A percentile compares a stretch with the other conserved stretches of the same genome.
Conservation (phyloP, 2,113 vertebrate genomes). For the Shinisaurus crocodilurus region DNA sequence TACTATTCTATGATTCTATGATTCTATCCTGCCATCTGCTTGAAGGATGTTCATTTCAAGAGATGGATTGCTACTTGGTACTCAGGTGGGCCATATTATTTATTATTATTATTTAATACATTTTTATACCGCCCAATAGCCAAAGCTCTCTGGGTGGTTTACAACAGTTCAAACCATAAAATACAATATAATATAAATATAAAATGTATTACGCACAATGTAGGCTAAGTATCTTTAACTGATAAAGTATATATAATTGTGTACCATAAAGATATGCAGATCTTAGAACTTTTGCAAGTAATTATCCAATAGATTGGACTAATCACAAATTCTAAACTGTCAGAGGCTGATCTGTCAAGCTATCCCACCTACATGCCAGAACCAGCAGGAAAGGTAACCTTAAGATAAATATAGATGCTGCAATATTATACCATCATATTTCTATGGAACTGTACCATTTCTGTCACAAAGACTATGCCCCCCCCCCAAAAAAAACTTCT, state of each 20-base stretch:
- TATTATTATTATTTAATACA: too few species aligned
- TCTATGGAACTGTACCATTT: conserved; percentile 12
- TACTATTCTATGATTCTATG: too few species aligned
- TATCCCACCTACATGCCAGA: neutral
- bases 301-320: neutral
- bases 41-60: neutral
- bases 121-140: too few species aligned
- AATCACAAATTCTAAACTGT: neutral
- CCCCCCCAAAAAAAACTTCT: conserved; percentile 25
- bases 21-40: too few species aligned
- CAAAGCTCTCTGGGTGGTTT: too few species aligned
- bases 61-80: neutral
- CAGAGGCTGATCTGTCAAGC: neutral
- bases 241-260: neutral
- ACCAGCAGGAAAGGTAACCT: neutral
- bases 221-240: neutral
- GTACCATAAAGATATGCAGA: neutral
- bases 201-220: too few species aligned
- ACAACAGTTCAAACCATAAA: too few species aligned
- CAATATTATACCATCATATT: neutral
- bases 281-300: neutral
- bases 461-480: conserved; percentile 33
- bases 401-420: neutral
- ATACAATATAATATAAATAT: too few species aligned
- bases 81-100: too few species aligned